Evolutionary conservation across 2,797 vertebrate genomes (phyloP).

Genomic region (Poecilia gillii): DNA sequence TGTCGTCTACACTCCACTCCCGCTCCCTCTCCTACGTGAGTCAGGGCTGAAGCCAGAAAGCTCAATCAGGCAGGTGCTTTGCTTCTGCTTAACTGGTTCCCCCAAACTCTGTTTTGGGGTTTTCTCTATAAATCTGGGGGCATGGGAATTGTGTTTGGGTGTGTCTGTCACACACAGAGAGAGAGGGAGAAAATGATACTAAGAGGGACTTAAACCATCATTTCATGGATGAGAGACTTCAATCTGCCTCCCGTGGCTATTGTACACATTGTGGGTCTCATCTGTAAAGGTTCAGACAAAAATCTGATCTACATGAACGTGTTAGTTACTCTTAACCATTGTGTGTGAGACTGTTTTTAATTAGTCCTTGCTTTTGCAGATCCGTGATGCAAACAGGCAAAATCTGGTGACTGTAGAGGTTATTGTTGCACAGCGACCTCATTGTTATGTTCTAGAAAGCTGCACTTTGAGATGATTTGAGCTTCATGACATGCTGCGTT

Average conservation of each 20-base stretch:
- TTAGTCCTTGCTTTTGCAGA: background rate
- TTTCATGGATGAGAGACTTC: constrained; percentile 66
- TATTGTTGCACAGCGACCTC: background rate
- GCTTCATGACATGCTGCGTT: background rate
- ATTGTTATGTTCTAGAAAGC: background rate
- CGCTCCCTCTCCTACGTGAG: constrained; percentile 37
- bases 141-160: constrained; percentile 6
- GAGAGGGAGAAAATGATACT: constrained; percentile 37
- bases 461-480: background rate
- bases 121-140: constrained; percentile 12
- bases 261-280: background rate
- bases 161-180: background rate
- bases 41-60: constrained; percentile 46
- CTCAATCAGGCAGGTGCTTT: constrained; percentile 35
- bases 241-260: constrained; percentile 40
- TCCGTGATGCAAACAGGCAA: background rate
- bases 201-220: constrained; percentile 48
- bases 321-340: background rate
- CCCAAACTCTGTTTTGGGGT: constrained; percentile 23
- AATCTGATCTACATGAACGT: background rate
- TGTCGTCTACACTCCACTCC: constrained; percentile 44
- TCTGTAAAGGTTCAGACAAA: background rate
- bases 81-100: constrained; percentile 33
- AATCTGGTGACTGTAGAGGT: background rate
- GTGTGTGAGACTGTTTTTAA: background rate